phyloP scores from a whole-genome alignment of 2,113 vertebrate genomes.

The Argyrosomus japonicus region DNA sequence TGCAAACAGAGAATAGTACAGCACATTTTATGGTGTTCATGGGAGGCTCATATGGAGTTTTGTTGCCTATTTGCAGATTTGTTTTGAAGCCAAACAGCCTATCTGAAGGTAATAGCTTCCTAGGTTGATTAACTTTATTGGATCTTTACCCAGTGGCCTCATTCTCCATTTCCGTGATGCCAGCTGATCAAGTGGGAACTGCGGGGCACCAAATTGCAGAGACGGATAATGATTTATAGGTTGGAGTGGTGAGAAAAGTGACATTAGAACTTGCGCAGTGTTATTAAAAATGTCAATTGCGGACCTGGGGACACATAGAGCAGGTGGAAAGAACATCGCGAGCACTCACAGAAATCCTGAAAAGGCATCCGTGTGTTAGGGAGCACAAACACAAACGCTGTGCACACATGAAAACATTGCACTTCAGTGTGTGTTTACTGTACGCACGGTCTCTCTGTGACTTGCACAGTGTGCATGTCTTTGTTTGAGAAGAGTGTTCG shows the following conservation, averaged over 20 bases:
- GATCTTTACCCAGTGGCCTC: conserved; percentile 63
- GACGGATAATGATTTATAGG: conserved; percentile 45
- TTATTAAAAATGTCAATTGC: conserved; percentile 50
- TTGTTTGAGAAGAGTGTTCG: conserved; percentile 68
- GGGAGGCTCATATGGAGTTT: conserved; percentile 28
- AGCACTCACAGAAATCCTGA: conserved; percentile 31
- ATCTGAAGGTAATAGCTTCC: conserved; percentile 52
- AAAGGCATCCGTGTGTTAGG: conserved; percentile 26
- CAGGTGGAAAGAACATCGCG: conserved; percentile 3
- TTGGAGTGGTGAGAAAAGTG: conserved; percentile 1
- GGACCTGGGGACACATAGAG: conserved; percentile 18
- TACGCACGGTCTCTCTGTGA: conserved; percentile 55
- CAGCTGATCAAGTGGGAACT: conserved; percentile 59
- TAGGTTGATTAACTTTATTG: conserved; percentile 64
- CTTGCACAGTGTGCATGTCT: conserved; percentile 74
- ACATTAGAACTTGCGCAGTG: conserved; percentile 32
- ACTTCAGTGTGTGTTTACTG: conserved; percentile 63
- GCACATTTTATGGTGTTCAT: conserved; percentile 15
- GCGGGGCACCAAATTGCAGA: conserved; percentile 52
- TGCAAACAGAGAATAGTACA: background rate
- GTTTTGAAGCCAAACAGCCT: conserved; percentile 41
- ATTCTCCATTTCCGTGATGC: conserved; percentile 41
- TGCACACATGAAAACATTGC: conserved; percentile 28
- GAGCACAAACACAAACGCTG: conserved; percentile 25
- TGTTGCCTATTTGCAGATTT: conserved; percentile 31